These are phyloP conservation scores for Actinia tenebrosa DNA, from an alignment of 64 coral and sea anemone genomes.

Conservation along the genomic window DNA sequence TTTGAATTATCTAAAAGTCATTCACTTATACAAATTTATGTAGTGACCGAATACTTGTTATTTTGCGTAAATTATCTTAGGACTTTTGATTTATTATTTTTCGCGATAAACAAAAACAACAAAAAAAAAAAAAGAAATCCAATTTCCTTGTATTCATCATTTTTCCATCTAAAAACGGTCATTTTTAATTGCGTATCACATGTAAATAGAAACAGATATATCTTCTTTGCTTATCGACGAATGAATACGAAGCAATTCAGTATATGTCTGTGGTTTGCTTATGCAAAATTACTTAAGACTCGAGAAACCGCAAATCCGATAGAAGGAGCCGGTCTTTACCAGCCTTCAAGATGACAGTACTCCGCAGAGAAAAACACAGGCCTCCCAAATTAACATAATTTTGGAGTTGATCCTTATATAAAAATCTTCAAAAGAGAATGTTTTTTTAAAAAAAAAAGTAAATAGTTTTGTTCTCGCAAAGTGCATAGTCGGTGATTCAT, in stretches of 20 bases:
- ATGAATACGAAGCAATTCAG: not conserved
- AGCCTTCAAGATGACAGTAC: not conserved
- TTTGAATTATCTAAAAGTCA: not conserved
- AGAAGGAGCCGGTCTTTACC: not conserved
- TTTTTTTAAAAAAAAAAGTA: not conserved
- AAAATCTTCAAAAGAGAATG: not conserved
- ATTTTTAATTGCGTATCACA: not conserved
- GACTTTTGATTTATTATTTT: not conserved
- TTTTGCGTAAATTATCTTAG: not conserved
- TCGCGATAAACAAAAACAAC: not conserved
- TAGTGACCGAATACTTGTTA: not conserved
- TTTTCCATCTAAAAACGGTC: not conserved
- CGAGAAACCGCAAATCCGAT: not conserved
- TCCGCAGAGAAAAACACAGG: not conserved
- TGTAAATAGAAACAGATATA: not conserved
- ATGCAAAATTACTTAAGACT: not conserved
- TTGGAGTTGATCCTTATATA: not conserved
- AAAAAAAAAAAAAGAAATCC: not conserved
- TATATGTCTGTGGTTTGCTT: not conserved
- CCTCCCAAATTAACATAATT: not conserved
- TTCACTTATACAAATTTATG: not conserved
- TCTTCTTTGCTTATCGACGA: not conserved
- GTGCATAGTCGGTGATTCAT: not conserved
- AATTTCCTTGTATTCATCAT: not conserved
- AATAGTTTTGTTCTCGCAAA: not conserved